phyloP scores from a whole-genome alignment of 1,140 invertebrate genomes.

The Nylanderia fulva region DNA sequence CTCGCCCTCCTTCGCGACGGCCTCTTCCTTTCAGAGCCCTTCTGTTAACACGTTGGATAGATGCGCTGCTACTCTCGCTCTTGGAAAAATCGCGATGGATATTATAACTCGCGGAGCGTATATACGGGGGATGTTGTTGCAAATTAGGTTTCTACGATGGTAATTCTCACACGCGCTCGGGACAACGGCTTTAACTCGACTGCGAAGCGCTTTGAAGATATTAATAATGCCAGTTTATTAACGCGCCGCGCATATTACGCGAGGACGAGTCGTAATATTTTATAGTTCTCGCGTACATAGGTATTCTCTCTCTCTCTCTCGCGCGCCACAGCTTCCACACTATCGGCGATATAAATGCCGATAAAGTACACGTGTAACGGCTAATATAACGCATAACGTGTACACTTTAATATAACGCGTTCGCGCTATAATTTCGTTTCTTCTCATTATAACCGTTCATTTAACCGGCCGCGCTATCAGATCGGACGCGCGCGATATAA shows the following conservation, averaged over 20 bases:
- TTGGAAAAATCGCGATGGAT: slow-evolving; percentile 47
- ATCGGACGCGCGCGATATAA: slow-evolving; percentile 40
- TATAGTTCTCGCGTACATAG: slow-evolving; percentile 41
- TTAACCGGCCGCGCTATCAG: slow-evolving; percentile 29
- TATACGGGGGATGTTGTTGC: slow-evolving; percentile 39
- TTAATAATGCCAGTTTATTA: slow-evolving; percentile 59
- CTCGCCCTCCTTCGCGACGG: slow-evolving; percentile 30
- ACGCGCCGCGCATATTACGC: slow-evolving; percentile 36
- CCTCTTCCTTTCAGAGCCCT: slow-evolving; percentile 27
- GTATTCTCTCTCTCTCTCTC: slow-evolving; percentile 26
- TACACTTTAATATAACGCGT: slow-evolving; percentile 20
- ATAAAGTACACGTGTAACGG: slow-evolving; percentile 31
- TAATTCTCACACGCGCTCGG: slow-evolving; percentile 33
- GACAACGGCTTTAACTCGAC: slow-evolving; percentile 34
- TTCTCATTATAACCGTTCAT: slow-evolving; percentile 40
- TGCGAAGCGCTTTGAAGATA: slow-evolving; percentile 42
- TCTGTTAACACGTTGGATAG: slow-evolving; percentile 37
- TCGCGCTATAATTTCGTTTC: slow-evolving; percentile 47
- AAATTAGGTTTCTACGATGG: slow-evolving; percentile 57
- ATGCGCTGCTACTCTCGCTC: slow-evolving; percentile 17
- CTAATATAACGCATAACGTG: slow-evolving; percentile 8
- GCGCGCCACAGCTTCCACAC: not conserved
- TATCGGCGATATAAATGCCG: slow-evolving; percentile 41
- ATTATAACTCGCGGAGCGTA: slow-evolving; percentile 31
- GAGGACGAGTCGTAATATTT: slow-evolving; percentile 51